Base-by-base conservation (phyloP, 2,888 invertebrate species). In the Erynnis tages region DNA sequence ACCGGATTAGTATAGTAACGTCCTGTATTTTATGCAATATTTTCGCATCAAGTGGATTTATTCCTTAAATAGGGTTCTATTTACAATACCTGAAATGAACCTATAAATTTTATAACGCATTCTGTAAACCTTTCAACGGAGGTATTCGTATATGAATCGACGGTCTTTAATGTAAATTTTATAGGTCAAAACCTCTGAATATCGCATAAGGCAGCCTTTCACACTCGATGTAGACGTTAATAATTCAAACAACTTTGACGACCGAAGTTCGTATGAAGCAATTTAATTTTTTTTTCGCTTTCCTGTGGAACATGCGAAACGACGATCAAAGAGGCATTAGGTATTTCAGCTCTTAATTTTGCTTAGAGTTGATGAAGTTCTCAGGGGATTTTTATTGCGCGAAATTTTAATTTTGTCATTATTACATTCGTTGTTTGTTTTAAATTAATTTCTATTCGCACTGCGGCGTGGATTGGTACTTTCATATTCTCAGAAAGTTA, bases 291-390 rank as follows among this genome's bases (percentile, higher is more conserved):
- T 77, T 73, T 76, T 77, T 72, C 64, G 54, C 58, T 21, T 61
- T 58, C 53, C 46, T 46, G 47, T 45, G 37, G 50, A 73, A 76
- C 83, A 84, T 82, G 84, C 84, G 66, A 84, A 67, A 67, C 58
- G 61, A 59, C 74, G 69, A 84, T 84, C 79, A 83, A 76, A 73
- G 71, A 64, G 55, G 71, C 76, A 73, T 82, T 76, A 78, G 67
- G 69, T 71, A 70, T 73, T 75, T 76, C 71, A 79, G 67, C 66
- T 70, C 76, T 76, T 67, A 74, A 79, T 76, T 62, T 61, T 56
- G 46, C 54, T 30, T 34, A 54, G 32, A 54, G 41, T 49, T 61
- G 57, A 38, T 52, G 29, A 52, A 52, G 52, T 54, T 40, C 38
- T 34, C 46, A 14, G n/a, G 11, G 25, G 38, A 23, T 25, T 40